These are phyloP conservation scores for Lapara coniferarum DNA, from an alignment of 2,888 invertebrate genomes.

Conservation along the genomic window DNA sequence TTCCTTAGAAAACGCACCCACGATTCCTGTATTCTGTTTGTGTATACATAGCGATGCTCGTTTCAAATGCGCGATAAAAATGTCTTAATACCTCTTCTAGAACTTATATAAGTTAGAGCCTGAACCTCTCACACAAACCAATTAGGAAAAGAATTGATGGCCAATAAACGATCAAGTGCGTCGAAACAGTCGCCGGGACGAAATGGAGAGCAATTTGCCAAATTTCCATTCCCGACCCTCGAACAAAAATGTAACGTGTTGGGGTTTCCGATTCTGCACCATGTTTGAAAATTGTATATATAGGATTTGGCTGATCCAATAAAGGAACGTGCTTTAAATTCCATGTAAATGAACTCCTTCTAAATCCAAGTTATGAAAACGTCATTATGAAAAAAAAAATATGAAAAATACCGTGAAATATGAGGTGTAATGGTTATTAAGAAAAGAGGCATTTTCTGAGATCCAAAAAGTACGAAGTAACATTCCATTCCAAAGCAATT, in stretches of 20 bases:
- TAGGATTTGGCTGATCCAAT: too few relatives aligned
- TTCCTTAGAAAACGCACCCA: too few relatives aligned
- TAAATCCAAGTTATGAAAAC: too few relatives aligned
- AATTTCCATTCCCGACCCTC: constrained; percentile 46
- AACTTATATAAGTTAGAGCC: background rate
- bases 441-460: too few relatives aligned
- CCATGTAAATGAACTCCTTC: too few relatives aligned
- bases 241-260: constrained; percentile 41
- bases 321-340: too few relatives aligned
- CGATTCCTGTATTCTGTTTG: too few relatives aligned
- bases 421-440: too few relatives aligned
- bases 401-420: too few relatives aligned
- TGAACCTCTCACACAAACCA: constrained; percentile 56
- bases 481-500: too few relatives aligned
- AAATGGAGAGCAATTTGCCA: constrained; percentile 53
- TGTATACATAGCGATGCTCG: background rate
- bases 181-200: constrained; percentile 40
- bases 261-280: constrained; percentile 25
- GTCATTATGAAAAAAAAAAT: too few relatives aligned
- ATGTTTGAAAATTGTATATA: constrained; percentile 16
- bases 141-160: constrained; percentile 69
- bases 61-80: background rate
- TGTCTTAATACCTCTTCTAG: background rate
- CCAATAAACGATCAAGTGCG: constrained; percentile 57
- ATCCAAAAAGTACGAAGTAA: too few relatives aligned